Evolutionary conservation across 2,113 vertebrate species (phyloP).

Genomic region (Atrichornis clamosus): DNA sequence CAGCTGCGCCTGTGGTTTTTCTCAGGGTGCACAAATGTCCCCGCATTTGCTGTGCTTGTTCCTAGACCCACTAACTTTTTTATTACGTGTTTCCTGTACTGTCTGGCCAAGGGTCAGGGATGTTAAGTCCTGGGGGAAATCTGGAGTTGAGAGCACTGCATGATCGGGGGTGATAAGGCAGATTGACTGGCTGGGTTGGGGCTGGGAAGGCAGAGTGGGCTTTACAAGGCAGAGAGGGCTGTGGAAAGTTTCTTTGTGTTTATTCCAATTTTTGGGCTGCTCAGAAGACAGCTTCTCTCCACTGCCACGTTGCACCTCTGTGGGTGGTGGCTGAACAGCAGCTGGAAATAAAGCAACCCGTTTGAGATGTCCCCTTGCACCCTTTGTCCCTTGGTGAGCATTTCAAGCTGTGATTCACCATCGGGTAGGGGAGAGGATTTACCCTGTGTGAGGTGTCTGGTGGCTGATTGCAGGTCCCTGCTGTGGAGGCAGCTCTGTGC

Average conservation of each 20-base stretch:
- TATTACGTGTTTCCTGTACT: constrained; percentile 32
- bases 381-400: not conserved
- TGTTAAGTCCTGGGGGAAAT: constrained; percentile 30
- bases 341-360: not conserved
- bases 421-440: not conserved
- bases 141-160: not conserved
- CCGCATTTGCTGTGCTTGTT: not conserved
- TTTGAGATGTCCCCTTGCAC: not conserved
- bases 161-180: not conserved
- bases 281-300: not conserved
- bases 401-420: not conserved
- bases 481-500: not conserved
- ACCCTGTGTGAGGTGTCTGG: not conserved
- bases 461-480: not conserved
- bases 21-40: constrained; percentile 46
- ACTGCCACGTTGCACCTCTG: rapidly evolving
- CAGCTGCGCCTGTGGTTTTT: constrained; percentile 22
- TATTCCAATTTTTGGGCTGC: not conserved
- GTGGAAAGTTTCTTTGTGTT: not conserved
- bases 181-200: not conserved
- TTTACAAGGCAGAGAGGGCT: not conserved
- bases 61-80: constrained; percentile 7
- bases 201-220: not conserved
- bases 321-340: not conserved
- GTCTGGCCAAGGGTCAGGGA: constrained; percentile 36